These are phyloP conservation scores for Argynnis bischoffii DNA, from an alignment of 2,888 invertebrate genomes.

Conservation along the genomic window DNA sequence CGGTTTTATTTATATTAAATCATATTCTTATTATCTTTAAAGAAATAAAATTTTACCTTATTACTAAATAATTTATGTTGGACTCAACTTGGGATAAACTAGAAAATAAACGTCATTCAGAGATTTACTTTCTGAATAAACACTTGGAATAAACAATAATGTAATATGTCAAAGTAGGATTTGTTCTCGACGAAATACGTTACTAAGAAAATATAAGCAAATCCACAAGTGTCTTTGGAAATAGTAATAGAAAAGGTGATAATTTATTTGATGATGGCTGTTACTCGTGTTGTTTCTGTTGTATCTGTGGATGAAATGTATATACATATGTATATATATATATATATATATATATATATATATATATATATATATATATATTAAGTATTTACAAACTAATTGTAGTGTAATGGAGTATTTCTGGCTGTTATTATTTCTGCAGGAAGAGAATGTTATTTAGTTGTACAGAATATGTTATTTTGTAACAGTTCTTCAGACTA, in stretches of 20 bases:
- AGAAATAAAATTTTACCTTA: not conserved
- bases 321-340: no score
- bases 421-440: no score
- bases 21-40: not conserved
- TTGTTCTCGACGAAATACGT: slow-evolving; percentile 3
- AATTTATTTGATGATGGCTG: not conserved
- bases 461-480: no score
- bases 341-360: no score
- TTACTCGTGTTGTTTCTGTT: not conserved
- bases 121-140: slow-evolving; percentile 10
- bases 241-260: not conserved
- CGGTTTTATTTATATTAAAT: no score
- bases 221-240: slow-evolving; percentile 6
- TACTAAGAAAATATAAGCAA: not conserved
- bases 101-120: slow-evolving; percentile 14
- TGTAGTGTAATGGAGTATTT: no score
- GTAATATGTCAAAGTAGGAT: slow-evolving; percentile 17
- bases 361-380: no score
- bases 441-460: no score
- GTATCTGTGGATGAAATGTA: no score
- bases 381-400: no score
- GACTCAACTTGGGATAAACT: not conserved
- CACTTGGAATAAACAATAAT: slow-evolving; percentile 15
- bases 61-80: not conserved
- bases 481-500: no score